Evolutionary conservation across 2,888 invertebrate genomes (phyloP).

Genomic region (Calameuta pallipes): DNA sequence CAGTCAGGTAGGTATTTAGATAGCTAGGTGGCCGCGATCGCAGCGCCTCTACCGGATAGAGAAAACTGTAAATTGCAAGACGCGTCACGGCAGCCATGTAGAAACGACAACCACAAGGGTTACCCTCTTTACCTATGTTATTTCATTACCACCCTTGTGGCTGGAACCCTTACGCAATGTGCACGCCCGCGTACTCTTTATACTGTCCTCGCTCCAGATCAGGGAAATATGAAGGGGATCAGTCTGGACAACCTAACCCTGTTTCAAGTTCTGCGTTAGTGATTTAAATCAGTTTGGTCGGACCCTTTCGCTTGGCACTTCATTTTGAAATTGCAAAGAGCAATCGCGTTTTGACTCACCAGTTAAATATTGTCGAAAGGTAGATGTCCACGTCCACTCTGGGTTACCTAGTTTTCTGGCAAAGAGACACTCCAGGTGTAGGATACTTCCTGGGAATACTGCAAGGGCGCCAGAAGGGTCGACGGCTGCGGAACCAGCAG

Average conservation of each 20-base stretch:
- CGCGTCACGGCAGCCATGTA: background rate
- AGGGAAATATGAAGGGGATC: background rate
- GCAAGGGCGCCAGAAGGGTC: conserved; percentile 83
- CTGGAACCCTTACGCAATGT: background rate
- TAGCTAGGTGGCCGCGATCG: background rate
- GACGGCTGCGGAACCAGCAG: conserved; percentile 83
- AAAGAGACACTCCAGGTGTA: conserved; percentile 86
- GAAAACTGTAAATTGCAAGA: background rate
- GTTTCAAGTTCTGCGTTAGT: background rate
- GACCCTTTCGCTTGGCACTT: background rate
- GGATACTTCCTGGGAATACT: conserved; percentile 82
- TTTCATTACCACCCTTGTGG: background rate
- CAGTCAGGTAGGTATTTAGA: background rate
- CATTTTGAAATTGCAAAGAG: background rate
- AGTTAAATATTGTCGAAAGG: conserved; percentile 80
- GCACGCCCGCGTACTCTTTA: background rate
- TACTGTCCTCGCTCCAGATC: background rate
- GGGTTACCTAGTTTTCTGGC: conserved; percentile 82
- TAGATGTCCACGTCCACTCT: conserved; percentile 90
- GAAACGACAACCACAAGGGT: background rate
- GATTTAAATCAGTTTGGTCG: background rate
- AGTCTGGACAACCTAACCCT: background rate
- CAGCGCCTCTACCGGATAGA: background rate
- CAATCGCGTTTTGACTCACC: conserved; percentile 67
- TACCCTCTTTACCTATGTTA: background rate